Percentiles rank a stretch among this genome's conserved stretches.
phyloP scores from a whole-genome alignment of 2,797 vertebrate species.

The Varecia variegata region DNA sequence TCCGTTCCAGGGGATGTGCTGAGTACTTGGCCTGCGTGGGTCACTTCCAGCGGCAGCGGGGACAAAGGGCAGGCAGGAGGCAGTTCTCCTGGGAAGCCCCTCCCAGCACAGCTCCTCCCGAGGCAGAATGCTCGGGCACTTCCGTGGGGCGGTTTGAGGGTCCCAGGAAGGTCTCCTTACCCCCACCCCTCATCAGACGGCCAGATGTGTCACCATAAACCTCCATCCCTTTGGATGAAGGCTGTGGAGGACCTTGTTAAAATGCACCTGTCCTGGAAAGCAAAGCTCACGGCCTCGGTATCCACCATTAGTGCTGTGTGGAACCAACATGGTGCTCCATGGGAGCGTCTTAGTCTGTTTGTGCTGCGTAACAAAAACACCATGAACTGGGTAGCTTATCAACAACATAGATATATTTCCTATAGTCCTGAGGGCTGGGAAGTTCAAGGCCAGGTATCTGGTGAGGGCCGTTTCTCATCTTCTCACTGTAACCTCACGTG shows the following conservation, averaged over 20 bases:
- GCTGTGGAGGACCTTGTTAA: background rate
- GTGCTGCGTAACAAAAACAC: background rate
- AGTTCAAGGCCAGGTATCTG: background rate
- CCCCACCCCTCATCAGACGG: background rate
- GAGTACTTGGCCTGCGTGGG: conserved; percentile 71
- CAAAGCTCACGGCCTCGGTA: background rate
- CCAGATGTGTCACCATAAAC: background rate
- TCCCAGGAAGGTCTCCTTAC: background rate
- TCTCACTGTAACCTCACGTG: too few relatives aligned
- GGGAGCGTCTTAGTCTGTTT: background rate
- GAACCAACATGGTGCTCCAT: background rate
- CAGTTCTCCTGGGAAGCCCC: background rate
- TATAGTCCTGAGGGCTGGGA: background rate
- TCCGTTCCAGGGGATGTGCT: conserved; percentile 77
- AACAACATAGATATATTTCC: background rate
- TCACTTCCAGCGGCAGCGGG: background rate
- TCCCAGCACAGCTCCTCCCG: background rate
- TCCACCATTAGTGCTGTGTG: background rate
- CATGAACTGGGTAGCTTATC: background rate
- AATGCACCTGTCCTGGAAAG: background rate
- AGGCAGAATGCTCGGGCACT: background rate
- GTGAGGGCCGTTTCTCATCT: background rate
- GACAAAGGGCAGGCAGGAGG: background rate
- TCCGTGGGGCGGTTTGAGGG: background rate
- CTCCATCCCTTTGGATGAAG: background rate